Conservation (phyloP, 2,888 invertebrate genomes). For the Machimus atricapillus region DNA sequence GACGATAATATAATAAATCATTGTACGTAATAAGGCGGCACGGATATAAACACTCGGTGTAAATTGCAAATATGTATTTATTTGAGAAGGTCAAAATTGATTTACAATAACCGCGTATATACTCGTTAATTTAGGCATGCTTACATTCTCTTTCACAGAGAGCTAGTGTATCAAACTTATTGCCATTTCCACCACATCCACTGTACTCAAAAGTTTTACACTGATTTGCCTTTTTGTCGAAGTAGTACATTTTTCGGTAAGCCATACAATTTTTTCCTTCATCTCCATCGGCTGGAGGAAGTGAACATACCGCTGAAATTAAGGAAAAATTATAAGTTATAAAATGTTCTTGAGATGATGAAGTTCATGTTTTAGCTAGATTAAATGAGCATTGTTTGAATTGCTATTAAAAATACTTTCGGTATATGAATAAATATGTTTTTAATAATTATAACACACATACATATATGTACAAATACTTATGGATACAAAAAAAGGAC, state of each 20-base stretch:
- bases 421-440: no score
- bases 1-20: no score
- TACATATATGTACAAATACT: no score
- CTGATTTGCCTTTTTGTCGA: neutral
- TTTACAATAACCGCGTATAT: neutral
- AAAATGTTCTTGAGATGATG: neutral
- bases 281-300: neutral
- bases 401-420: no score
- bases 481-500: no score
- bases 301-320: neutral
- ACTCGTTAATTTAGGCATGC: neutral
- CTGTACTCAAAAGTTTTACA: constrained; percentile 41
- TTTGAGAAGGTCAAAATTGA: no score
- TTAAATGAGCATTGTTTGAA: no score
- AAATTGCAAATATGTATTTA: neutral
- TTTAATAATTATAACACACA: no score
- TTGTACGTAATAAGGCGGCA: neutral
- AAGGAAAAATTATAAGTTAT: neutral
- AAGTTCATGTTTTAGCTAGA: neutral
- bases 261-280: neutral
- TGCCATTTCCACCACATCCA: constrained; percentile 43
- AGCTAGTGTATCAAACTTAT: constrained; percentile 8
- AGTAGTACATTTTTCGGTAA: neutral
- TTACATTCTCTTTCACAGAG: constrained; percentile 39
- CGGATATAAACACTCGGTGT: neutral